phyloP scores from a whole-genome alignment of 2,888 invertebrate species.

The Drosophila picticornis region DNA sequence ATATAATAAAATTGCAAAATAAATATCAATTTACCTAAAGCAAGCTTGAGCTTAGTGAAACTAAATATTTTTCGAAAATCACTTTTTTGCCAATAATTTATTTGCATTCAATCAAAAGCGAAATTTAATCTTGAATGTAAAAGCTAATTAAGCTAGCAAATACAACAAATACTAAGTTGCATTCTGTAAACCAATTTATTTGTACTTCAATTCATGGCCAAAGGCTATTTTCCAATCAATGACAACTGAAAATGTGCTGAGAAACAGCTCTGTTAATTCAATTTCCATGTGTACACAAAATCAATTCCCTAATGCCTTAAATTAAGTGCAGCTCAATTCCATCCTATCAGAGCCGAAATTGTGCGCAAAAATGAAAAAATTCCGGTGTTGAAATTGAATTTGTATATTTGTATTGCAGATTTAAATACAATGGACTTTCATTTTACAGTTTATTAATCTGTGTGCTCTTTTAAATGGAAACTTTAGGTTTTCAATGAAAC shows the following conservation, averaged over 20 bases:
- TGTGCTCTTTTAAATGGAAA: conserved; percentile 2
- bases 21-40: not conserved
- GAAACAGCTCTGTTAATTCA: not conserved
- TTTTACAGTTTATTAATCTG: not conserved
- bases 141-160: conserved; percentile 4
- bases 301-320: conserved; percentile 1
- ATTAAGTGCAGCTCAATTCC: conserved; percentile 12
- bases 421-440: not conserved
- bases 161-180: not conserved
- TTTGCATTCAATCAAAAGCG: not conserved
- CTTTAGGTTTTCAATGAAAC: conserved; percentile 37
- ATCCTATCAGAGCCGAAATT: conserved; percentile 1
- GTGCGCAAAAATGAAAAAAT: not conserved
- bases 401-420: not conserved
- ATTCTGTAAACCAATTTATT: not conserved
- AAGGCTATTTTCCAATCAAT: not conserved
- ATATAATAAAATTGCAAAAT: not conserved
- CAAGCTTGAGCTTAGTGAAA: not conserved
- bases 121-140: not conserved
- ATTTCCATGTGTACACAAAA: not conserved
- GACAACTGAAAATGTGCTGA: not conserved
- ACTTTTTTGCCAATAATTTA: not conserved
- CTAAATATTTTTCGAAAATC: not conserved
- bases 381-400: not conserved
- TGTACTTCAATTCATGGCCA: not conserved